phyloP scores from a whole-genome alignment of 1,140 invertebrate species.

The Triops cancriformis region DNA sequence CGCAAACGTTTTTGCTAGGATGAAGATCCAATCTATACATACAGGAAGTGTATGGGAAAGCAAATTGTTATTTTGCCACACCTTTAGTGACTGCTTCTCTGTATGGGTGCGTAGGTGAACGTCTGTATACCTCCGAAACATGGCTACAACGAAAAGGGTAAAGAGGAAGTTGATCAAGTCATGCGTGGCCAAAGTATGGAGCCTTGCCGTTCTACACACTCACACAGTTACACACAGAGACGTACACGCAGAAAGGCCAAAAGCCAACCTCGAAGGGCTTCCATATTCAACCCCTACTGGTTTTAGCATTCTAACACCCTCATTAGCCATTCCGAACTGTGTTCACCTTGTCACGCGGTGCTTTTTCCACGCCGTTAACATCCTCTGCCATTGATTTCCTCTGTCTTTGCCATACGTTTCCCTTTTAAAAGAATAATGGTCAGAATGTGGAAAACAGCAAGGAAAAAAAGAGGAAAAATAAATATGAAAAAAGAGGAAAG shows the following conservation, averaged over 20 bases:
- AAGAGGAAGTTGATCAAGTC: slow-evolving; percentile 10
- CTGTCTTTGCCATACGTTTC: not conserved
- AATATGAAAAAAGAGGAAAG: no score
- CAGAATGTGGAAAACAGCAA: no score
- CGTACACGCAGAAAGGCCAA: not conserved
- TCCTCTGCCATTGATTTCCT: not conserved
- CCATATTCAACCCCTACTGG: not conserved
- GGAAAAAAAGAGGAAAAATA: no score
- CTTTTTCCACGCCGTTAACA: not conserved
- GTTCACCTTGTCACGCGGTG: not conserved
- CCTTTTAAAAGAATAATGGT: not conserved
- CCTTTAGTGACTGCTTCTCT: not conserved
- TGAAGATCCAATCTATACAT: not conserved
- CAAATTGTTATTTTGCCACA: slow-evolving; percentile 1
- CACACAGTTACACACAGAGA: not conserved
- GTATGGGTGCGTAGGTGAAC: no score
- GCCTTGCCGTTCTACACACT: not conserved
- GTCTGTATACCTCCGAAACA: not conserved
- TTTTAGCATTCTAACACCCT: not conserved
- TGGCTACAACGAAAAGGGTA: not conserved
- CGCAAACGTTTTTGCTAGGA: not conserved
- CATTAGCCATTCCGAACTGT: not conserved
- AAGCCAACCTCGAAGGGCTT: not conserved
- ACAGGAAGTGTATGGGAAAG: not conserved
- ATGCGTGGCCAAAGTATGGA: not conserved